These are phyloP conservation scores for Hypsibius dujardini DNA, from an alignment of 1,140 invertebrate genomes.

Conservation along the genomic window DNA sequence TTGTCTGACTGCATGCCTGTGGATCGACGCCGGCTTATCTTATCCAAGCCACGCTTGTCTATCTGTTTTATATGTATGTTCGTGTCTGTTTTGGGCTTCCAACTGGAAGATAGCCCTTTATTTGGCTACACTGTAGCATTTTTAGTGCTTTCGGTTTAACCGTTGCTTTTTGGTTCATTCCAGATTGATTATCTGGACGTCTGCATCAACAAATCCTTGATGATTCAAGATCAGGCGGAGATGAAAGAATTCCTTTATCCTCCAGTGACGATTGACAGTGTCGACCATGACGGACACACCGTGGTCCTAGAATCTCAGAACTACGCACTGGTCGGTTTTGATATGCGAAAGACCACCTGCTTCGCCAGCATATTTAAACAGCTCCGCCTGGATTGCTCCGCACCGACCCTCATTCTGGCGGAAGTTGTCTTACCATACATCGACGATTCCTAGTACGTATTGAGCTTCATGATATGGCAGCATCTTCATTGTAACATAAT, in stretches of 20 bases:
- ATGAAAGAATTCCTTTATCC: neutral
- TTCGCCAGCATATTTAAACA: neutral
- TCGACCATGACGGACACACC: neutral
- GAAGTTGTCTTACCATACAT: constrained; percentile 38
- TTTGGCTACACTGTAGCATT: no score
- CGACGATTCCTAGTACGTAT: constrained; percentile 27
- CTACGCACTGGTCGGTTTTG: neutral
- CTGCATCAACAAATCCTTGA: neutral
- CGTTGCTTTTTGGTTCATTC: neutral
- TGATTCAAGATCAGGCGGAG: neutral
- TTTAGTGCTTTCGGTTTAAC: neutral
- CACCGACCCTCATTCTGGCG: constrained; percentile 35
- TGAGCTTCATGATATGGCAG: no score
- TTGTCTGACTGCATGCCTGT: no score
- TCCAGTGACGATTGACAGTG: neutral
- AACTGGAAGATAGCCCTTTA: no score
- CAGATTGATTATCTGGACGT: constrained; percentile 2
- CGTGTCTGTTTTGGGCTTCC: no score
- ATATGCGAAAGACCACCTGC: neutral
- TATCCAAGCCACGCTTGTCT: no score
- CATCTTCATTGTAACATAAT: no score
- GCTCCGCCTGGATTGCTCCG: constrained; percentile 26
- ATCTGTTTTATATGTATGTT: no score
- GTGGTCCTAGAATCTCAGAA: neutral
- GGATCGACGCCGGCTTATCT: no score